phyloP scores from a whole-genome alignment of 2,888 invertebrate genomes.

The Caenorhabditis drosophilae region DNA sequence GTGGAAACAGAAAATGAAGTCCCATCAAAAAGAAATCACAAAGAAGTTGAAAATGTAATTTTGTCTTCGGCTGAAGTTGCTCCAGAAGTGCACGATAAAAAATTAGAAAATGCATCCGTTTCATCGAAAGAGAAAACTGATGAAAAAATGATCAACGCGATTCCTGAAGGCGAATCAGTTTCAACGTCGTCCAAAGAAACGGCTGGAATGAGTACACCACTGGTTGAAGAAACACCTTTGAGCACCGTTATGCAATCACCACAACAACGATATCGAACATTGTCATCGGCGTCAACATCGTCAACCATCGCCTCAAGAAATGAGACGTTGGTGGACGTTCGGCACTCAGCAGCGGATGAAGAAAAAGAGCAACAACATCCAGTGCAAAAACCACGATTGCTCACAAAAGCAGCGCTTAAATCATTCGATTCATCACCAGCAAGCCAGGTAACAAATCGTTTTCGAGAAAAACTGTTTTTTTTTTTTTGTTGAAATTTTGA shows the following conservation, averaged over 20 bases:
- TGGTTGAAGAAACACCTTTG: neutral
- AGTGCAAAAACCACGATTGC: slow-evolving; percentile 15
- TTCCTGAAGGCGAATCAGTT: neutral
- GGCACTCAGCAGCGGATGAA: neutral
- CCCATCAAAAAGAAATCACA: slow-evolving; percentile 11
- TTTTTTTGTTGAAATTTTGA: too few relatives aligned
- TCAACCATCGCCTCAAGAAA: neutral
- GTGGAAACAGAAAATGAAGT: slow-evolving; percentile 13
- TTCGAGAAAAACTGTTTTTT: neutral
- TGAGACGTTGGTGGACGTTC: neutral
- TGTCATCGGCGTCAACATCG: slow-evolving; percentile 2
- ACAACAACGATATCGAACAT: neutral
- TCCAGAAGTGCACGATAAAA: too few relatives aligned
- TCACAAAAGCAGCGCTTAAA: slow-evolving; percentile 37
- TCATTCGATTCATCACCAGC: slow-evolving; percentile 22
- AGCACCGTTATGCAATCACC: neutral
- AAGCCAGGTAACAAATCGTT: slow-evolving; percentile 16
- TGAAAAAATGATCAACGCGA: too few relatives aligned
- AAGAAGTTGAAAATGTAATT: slow-evolving; percentile 6
- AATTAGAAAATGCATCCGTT: too few relatives aligned
- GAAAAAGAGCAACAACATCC: neutral
- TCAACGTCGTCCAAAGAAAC: neutral
- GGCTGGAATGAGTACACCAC: neutral
- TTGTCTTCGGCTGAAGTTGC: slow-evolving; percentile 1
- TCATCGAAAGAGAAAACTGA: too few relatives aligned